A percentile compares a stretch with the other conserved stretches of the same genome.
Evolutionary conservation across 1,140 invertebrate species (phyloP).

Genomic region (Drosophila melanogaster): Release_6_plus_ISO1_MT NT_037436.4:9295501-9296000

Average conservation of each 20-base stretch:
- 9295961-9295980: too few species aligned
- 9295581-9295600: slow-evolving; percentile 3
- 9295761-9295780: slow-evolving; percentile 47
- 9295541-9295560: slow-evolving; percentile 5
- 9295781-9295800: slow-evolving; percentile 2
- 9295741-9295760: slow-evolving; percentile 68
- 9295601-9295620: slow-evolving; percentile 19
- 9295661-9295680: background rate
- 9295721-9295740: slow-evolving; percentile 61
- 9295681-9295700: slow-evolving; percentile 3
- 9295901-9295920: too few species aligned
- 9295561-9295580: background rate
- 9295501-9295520: slow-evolving; percentile 72
- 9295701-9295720: slow-evolving; percentile 39
- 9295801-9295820: slow-evolving; percentile 13
- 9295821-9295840: slow-evolving; percentile 19
- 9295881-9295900: background rate
- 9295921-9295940: too few species aligned
- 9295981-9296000: too few species aligned
- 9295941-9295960: too few species aligned
- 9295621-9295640: slow-evolving; percentile 10
- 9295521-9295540: slow-evolving; percentile 55
- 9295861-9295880: background rate
- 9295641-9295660: slow-evolving; percentile 26
- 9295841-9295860: slow-evolving; percentile 9